phyloP scores from a whole-genome alignment of 2,888 invertebrate species.

The Mesorhabditis spiculigera region DNA sequence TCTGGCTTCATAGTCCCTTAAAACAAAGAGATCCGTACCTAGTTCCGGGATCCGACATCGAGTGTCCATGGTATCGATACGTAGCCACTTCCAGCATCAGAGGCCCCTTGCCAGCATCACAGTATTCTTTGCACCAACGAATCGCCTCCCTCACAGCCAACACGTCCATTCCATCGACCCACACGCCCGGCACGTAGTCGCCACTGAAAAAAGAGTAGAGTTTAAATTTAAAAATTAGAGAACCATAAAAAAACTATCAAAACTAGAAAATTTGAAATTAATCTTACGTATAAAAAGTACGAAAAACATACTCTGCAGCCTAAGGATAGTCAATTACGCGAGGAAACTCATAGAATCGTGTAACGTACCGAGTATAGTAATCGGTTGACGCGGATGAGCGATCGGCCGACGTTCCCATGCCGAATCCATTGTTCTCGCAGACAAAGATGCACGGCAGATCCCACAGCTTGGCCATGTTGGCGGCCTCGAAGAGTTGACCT shows the following conservation, averaged over 20 bases:
- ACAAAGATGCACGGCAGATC: constrained; percentile 86
- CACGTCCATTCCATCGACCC: constrained; percentile 97
- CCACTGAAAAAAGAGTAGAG: constrained; percentile 64
- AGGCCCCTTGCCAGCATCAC: constrained; percentile 82
- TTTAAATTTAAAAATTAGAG: too few species aligned
- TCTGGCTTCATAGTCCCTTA: constrained; percentile 12
- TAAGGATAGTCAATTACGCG: too few species aligned
- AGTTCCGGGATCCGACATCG: constrained; percentile 98
- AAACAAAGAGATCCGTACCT: constrained; percentile 63
- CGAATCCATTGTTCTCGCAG: constrained; percentile 97
- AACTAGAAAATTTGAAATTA: too few species aligned
- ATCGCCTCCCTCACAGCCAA: constrained; percentile 82
- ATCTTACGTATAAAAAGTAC: not conserved
- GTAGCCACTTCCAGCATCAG: constrained; percentile 88
- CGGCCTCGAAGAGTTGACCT: constrained; percentile 70
- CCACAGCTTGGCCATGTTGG: constrained; percentile 94
- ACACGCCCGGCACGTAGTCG: constrained; percentile 89
- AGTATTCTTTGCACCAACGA: constrained; percentile 78
- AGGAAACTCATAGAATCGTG: not conserved
- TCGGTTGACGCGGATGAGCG: constrained; percentile 80
- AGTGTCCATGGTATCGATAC: constrained; percentile 94
- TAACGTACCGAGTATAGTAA: constrained; percentile 75
- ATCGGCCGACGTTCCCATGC: constrained; percentile 92
- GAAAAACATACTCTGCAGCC: not conserved
- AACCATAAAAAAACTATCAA: too few species aligned